These are phyloP conservation scores for Drosophila takahashii DNA, from an alignment of 1,140 invertebrate species.

Conservation along the genomic window DNA sequence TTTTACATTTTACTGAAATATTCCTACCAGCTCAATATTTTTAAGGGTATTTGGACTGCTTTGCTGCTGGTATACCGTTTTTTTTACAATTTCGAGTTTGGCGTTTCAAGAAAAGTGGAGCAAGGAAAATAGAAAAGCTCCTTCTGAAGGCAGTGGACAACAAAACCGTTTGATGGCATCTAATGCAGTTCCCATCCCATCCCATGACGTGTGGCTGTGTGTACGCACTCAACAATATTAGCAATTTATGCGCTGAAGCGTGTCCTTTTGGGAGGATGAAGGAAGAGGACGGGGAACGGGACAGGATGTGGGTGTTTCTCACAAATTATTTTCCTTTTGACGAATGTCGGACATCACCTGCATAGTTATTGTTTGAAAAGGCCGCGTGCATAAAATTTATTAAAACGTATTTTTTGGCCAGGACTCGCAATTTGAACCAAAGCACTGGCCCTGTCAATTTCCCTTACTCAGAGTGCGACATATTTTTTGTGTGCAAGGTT, in stretches of 20 bases:
- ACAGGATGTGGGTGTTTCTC: constrained; percentile 29
- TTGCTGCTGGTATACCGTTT: background rate
- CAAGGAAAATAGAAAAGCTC: constrained; percentile 3
- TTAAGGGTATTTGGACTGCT: constrained; percentile 4
- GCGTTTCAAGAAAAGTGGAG: background rate
- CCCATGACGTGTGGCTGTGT: constrained; percentile 22
- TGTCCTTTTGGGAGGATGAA: constrained; percentile 30
- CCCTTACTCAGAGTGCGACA: constrained; percentile 13
- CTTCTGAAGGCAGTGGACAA: constrained; percentile 40
- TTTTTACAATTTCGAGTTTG: constrained; percentile 32
- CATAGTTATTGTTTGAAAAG: constrained; percentile 50
- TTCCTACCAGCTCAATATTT: background rate
- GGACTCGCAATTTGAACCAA: background rate
- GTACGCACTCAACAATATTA: constrained; percentile 77
- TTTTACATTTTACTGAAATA: background rate
- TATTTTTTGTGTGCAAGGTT: constrained; percentile 37
- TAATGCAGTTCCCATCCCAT: constrained; percentile 58
- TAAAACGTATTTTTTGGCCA: constrained; percentile 56
- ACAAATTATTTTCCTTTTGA: constrained; percentile 58
- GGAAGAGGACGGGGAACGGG: background rate
- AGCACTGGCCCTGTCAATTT: constrained; percentile 29
- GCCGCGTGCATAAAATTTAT: constrained; percentile 70
- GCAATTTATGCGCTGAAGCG: constrained; percentile 78
- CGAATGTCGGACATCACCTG: constrained; percentile 71
- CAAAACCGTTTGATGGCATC: constrained; percentile 45